Conservation (phyloP, 2,888 invertebrate species). For the Schizotus pectinicornis region DNA sequence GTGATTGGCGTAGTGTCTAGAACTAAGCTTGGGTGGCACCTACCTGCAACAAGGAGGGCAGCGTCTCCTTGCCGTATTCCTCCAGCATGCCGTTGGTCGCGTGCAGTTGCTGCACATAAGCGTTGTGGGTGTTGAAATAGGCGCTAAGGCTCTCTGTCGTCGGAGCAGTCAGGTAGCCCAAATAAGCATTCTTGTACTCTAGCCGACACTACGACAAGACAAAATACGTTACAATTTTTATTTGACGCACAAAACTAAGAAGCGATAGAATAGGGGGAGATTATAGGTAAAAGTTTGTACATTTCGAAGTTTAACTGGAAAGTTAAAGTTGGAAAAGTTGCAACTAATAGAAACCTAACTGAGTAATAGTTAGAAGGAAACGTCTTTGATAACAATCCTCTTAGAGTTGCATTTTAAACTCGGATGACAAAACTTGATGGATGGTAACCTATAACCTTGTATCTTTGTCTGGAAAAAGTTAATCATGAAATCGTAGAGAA, state of each 20-base stretch:
- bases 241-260: background rate
- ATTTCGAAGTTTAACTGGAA: too few species aligned
- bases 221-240: slow-evolving; percentile 7
- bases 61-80: slow-evolving; percentile 82
- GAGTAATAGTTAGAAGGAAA: too few species aligned
- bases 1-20: slow-evolving; percentile 33
- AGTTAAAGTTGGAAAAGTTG: too few species aligned
- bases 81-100: slow-evolving; percentile 94
- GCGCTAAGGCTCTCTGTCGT: slow-evolving; percentile 73
- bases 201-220: slow-evolving; percentile 73
- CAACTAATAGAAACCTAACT: too few species aligned
- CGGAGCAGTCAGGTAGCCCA: slow-evolving; percentile 76
- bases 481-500: too few species aligned
- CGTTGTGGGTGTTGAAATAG: slow-evolving; percentile 92
- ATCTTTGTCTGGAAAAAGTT: too few species aligned
- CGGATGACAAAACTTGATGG: too few species aligned
- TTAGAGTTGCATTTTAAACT: too few species aligned
- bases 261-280: too few species aligned
- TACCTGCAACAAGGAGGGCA: slow-evolving; percentile 86
- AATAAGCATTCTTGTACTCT: slow-evolving; percentile 86
- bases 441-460: too few species aligned
- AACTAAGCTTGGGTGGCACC: slow-evolving; percentile 30
- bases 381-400: too few species aligned
- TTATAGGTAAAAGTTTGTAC: too few species aligned
- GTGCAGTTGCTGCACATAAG: slow-evolving; percentile 89